Conservation (phyloP, 2,797 vertebrate species). For the Typhlichthys eigenmanni region DNA sequence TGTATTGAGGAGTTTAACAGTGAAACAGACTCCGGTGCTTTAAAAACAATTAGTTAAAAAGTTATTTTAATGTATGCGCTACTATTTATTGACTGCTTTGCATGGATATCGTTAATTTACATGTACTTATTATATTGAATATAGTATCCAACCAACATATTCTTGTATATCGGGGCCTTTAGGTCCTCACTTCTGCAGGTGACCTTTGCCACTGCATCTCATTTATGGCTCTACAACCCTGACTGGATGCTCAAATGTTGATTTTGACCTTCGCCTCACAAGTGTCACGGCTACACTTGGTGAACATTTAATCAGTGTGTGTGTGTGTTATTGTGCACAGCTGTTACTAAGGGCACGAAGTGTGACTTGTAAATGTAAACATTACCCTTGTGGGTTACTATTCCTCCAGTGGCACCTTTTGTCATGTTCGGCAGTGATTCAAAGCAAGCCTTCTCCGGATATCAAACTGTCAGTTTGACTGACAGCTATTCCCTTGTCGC, state of each 20-base stretch:
- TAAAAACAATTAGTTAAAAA: too few species aligned
- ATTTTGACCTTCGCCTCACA: constrained; percentile 45
- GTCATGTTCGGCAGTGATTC: constrained; percentile 6
- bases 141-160: too few species aligned
- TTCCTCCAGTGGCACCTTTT: constrained; percentile 20
- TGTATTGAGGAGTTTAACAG: too few species aligned
- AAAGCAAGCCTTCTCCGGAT: neutral
- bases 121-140: too few species aligned
- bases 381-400: constrained; percentile 38
- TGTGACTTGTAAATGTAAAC: constrained; percentile 39
- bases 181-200: too few species aligned
- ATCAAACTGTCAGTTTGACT: constrained; percentile 9
- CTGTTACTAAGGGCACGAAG: constrained; percentile 33
- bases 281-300: constrained; percentile 21
- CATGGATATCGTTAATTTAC: too few species aligned
- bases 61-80: too few species aligned
- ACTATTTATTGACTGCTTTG: too few species aligned
- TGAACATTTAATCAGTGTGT: constrained; percentile 17
- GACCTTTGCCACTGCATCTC: too few species aligned
- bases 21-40: too few species aligned
- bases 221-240: constrained; percentile 11
- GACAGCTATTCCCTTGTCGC: neutral
- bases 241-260: constrained; percentile 16
- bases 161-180: too few species aligned
- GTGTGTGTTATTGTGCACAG: constrained; percentile 56